phyloP scores from a whole-genome alignment of 2,113 vertebrate species.

The Oplegnathus fasciatus region DNA sequence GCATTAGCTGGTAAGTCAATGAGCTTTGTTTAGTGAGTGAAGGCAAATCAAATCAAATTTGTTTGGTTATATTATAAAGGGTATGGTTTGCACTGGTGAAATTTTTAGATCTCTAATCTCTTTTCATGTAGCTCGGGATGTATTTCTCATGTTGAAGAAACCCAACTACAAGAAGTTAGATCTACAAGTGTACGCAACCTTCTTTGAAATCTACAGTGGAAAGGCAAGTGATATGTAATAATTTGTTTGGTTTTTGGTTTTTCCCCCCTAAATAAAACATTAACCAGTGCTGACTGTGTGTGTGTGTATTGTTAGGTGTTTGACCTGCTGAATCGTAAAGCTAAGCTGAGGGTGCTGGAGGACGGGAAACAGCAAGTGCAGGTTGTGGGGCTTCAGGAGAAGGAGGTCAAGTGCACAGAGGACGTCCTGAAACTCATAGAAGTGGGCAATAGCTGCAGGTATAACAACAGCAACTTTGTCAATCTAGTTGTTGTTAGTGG shows the following conservation, averaged over 20 bases:
- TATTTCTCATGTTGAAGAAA: constrained; percentile 99
- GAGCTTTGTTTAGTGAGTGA: background rate
- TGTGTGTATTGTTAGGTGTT: constrained; percentile 87
- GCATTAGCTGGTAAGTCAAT: constrained; percentile 91
- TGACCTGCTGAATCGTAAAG: constrained; percentile 96
- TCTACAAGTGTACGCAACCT: constrained; percentile 97
- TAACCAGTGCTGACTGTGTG: background rate
- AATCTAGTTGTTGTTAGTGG: background rate
- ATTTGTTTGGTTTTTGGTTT: background rate
- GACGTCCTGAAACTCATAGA: constrained; percentile 98
- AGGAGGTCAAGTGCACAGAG: constrained; percentile 96
- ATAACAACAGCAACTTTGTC: constrained; percentile 21
- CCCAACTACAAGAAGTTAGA: constrained; percentile 97
- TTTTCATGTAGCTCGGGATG: constrained; percentile 90
- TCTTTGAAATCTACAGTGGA: constrained; percentile 99
- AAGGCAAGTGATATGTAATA: constrained; percentile 84
- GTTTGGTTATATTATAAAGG: background rate
- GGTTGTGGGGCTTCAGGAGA: constrained; percentile 96
- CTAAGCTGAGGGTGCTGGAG: constrained; percentile 96
- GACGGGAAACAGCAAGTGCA: constrained; percentile 99
- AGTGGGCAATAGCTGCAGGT: constrained; percentile 99
- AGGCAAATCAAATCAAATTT: background rate
- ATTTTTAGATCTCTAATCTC: background rate
- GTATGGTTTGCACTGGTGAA: background rate
- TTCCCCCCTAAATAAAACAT: background rate